Evolutionary conservation across 2,113 vertebrate species (phyloP).

Genomic region (Hypomesus transpacificus): DNA sequence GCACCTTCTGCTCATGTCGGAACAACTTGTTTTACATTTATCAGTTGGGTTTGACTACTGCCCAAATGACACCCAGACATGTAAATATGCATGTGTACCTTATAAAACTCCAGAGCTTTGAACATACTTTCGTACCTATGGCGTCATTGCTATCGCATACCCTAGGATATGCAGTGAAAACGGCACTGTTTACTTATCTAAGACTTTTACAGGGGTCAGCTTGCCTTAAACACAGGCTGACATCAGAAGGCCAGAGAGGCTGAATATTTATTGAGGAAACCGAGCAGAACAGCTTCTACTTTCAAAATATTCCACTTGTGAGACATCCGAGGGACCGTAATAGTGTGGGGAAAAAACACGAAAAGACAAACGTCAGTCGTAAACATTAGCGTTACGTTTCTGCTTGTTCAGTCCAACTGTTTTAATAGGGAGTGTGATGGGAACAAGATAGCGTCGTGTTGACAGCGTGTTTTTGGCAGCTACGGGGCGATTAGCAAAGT

Average conservation of each 20-base stretch:
- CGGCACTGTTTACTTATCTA: slow-evolving; percentile 1
- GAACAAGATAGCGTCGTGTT: background rate
- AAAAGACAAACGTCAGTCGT: background rate
- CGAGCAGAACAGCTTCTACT: slow-evolving; percentile 6
- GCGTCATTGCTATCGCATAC: background rate
- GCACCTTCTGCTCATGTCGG: too few relatives aligned
- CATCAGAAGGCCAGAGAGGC: background rate
- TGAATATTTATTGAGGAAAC: background rate
- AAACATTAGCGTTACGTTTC: background rate
- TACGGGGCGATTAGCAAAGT: background rate
- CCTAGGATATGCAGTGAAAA: background rate
- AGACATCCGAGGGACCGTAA: background rate
- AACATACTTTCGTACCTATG: background rate
- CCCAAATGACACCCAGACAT: background rate
- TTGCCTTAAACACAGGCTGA: background rate
- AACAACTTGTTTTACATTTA: too few relatives aligned
- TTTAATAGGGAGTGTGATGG: slow-evolving; percentile 1
- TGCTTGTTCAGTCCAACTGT: background rate
- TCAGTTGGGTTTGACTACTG: background rate
- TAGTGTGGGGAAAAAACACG: background rate
- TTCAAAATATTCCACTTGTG: background rate
- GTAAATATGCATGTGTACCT: background rate
- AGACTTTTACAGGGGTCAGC: slow-evolving; percentile 11
- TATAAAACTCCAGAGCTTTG: background rate
- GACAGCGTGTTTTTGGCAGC: slow-evolving; percentile 17